A percentile compares a stretch with the other conserved stretches of the same genome.
Conservation (phyloP, 2,888 invertebrate species). For the Xylocampa areola region DNA sequence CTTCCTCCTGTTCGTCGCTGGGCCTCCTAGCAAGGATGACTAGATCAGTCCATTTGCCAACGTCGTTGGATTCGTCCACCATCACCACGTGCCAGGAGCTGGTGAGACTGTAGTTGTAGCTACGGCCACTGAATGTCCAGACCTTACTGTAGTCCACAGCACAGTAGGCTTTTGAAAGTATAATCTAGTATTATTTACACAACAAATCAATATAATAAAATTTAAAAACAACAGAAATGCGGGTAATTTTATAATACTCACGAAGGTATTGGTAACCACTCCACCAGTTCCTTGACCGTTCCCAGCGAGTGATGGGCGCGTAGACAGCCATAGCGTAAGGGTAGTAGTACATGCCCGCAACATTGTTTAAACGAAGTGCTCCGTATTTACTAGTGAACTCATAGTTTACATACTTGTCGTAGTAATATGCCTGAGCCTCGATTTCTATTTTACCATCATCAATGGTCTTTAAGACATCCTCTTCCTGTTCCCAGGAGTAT, state of each 20-base stretch:
- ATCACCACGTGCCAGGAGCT: slow-evolving; percentile 91
- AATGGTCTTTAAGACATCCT: slow-evolving; percentile 77
- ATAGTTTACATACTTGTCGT: slow-evolving; percentile 82
- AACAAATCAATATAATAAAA: too few relatives aligned
- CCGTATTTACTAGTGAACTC: slow-evolving; percentile 81
- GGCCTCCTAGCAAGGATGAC: slow-evolving; percentile 78
- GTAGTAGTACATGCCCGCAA: slow-evolving; percentile 8
- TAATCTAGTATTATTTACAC: too few relatives aligned
- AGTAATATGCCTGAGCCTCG: slow-evolving; percentile 79
- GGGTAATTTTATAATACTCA: too few relatives aligned
- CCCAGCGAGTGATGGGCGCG: slow-evolving; percentile 73
- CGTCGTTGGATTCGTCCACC: slow-evolving; percentile 79
- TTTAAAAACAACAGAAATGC: too few relatives aligned
- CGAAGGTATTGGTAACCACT: slow-evolving; percentile 85
- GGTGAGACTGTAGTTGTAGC: slow-evolving; percentile 87
- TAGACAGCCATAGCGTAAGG: slow-evolving; percentile 64
- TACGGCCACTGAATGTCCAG: slow-evolving; percentile 91
- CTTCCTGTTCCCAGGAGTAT: slow-evolving; percentile 79
- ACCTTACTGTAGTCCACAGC: slow-evolving; percentile 89
- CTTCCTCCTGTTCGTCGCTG: slow-evolving; percentile 71
- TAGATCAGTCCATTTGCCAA: slow-evolving; percentile 68
- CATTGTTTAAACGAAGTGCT: slow-evolving; percentile 78
- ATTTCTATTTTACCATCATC: slow-evolving; percentile 85
- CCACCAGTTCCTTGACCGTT: slow-evolving; percentile 69
- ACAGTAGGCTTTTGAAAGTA: slow-evolving; percentile 88